Percentiles rank a stretch among this genome's conserved stretches.
Evolutionary conservation across 2,113 vertebrate genomes (phyloP).

Genomic region (Rhinolophus sinicus): DNA sequence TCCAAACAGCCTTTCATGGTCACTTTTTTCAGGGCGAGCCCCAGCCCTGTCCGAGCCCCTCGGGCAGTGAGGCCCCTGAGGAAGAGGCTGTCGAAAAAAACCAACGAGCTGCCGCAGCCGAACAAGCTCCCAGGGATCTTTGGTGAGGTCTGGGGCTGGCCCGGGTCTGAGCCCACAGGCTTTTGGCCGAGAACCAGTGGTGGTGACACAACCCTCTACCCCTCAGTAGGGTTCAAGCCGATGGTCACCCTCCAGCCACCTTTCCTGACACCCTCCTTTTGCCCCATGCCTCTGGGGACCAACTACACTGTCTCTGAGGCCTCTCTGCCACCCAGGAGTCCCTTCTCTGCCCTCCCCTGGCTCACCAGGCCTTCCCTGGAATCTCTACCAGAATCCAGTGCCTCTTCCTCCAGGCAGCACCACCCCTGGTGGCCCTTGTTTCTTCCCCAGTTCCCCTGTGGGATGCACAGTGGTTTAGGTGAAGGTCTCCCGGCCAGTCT

Average conservation of each 20-base stretch:
- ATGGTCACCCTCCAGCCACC: background rate
- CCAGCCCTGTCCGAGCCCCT: conserved; percentile 86
- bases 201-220: background rate
- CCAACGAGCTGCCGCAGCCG: conserved; percentile 89
- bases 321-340: accelerated
- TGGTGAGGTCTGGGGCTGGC: conserved; percentile 84
- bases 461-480: too few relatives aligned
- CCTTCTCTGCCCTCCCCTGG: background rate
- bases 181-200: background rate
- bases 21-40: conserved; percentile 93
- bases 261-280: background rate
- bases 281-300: background rate
- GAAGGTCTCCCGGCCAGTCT: background rate
- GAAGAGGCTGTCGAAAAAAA: conserved; percentile 89
- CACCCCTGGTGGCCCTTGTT: accelerated
- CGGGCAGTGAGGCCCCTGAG: conserved; percentile 86
- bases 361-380: background rate
- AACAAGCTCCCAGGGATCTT: conserved; percentile 89
- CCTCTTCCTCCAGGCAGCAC: background rate
- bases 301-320: background rate
- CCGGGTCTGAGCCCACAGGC: background rate
- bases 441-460: accelerated
- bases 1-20: conserved; percentile 98
- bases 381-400: background rate
- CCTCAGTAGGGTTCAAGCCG: background rate